These are phyloP conservation scores for Trypoxylus dichotomus DNA, from an alignment of 1,140 invertebrate genomes.

Conservation along the genomic window DNA sequence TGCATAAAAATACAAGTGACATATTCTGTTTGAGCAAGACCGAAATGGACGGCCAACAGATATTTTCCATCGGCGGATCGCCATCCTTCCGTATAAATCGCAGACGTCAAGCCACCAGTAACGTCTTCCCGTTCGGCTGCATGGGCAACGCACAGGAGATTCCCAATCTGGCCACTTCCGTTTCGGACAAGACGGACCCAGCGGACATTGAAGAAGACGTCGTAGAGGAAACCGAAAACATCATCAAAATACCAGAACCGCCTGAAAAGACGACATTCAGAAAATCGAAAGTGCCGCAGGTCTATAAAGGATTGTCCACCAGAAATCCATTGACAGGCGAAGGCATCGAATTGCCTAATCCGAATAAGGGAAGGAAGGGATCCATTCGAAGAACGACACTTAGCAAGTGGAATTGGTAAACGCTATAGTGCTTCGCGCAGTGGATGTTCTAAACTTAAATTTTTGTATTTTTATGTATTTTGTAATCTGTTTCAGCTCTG, in stretches of 20 bases:
- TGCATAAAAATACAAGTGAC: conserved; percentile 31
- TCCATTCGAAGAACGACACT: background rate
- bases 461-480: conserved; percentile 15
- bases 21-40: conserved; percentile 25
- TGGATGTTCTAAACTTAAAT: background rate
- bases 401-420: conserved; percentile 20
- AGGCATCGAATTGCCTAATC: conserved; percentile 27
- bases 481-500: background rate
- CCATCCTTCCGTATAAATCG: conserved; percentile 24
- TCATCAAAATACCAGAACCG: background rate
- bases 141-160: conserved; percentile 13
- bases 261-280: background rate
- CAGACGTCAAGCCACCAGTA: conserved; percentile 2
- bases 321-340: conserved; percentile 34
- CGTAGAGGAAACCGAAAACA: background rate
- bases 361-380: background rate
- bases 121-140: conserved; percentile 32
- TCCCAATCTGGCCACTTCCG: background rate
- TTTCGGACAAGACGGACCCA: background rate
- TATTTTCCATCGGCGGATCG: conserved; percentile 28
- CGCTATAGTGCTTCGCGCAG: background rate
- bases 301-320: background rate
- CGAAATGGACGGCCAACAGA: conserved; percentile 18
- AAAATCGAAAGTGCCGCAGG: background rate
- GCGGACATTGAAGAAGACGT: background rate